A percentile compares a stretch with the other conserved stretches of the same genome.
Conservation (phyloP, 2,797 vertebrate genomes). For the Emydoidea blandingii region DNA sequence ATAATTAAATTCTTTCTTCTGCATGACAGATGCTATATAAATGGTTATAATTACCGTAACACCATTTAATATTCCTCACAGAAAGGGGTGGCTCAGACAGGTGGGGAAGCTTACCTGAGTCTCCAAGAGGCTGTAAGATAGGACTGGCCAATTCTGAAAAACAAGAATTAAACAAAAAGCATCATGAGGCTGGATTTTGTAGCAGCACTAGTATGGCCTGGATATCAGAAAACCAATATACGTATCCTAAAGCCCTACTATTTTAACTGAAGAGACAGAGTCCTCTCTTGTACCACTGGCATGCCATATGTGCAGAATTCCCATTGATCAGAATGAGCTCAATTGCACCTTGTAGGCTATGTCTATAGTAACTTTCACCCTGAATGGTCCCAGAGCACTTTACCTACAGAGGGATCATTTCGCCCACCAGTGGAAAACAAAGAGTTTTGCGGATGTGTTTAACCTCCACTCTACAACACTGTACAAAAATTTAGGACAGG, state of each 20-base stretch:
- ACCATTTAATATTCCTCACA: accelerated
- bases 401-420: slow-evolving; percentile 39
- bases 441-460: slow-evolving; percentile 2
- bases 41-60: accelerated
- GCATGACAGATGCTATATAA: accelerated
- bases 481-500: background rate
- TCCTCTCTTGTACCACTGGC: background rate
- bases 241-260: accelerated
- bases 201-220: accelerated
- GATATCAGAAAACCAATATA: background rate
- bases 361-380: slow-evolving; percentile 7
- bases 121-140: slow-evolving; percentile 36
- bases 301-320: background rate
- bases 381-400: slow-evolving; percentile 36
- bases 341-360: background rate
- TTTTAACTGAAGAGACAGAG: background rate
- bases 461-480: background rate
- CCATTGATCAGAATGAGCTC: background rate
- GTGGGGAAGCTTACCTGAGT: background rate
- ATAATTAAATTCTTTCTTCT: accelerated
- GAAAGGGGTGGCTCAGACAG: background rate
- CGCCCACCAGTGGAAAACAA: background rate
- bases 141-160: slow-evolving; percentile 17
- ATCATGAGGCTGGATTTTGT: background rate
- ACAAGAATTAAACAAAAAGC: background rate